Evolutionary conservation across 1,140 invertebrate genomes (phyloP).

Genomic region (Zaprionus tsacasi): DNA sequence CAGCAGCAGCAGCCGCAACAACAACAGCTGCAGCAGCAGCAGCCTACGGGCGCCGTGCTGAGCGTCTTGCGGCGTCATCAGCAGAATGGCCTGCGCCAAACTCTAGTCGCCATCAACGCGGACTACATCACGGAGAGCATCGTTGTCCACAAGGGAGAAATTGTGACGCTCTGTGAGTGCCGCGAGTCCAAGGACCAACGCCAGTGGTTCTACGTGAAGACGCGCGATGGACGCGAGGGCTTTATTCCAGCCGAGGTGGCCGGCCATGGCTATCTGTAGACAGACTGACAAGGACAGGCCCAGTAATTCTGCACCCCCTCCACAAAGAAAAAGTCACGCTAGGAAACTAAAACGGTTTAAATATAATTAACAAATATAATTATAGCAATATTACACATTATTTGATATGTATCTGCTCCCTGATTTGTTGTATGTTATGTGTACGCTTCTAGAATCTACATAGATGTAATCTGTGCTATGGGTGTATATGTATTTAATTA

Average conservation of each 20-base stretch:
- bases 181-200: slow-evolving; percentile 84
- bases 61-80: slow-evolving; percentile 57
- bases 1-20: slow-evolving; percentile 30
- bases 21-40: slow-evolving; percentile 25
- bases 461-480: slow-evolving; percentile 62
- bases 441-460: slow-evolving; percentile 72
- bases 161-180: slow-evolving; percentile 88
- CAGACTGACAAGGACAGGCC: slow-evolving; percentile 18
- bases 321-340: slow-evolving; percentile 13
- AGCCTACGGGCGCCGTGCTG: slow-evolving; percentile 17
- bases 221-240: slow-evolving; percentile 88
- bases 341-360: slow-evolving; percentile 10
- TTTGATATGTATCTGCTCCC: slow-evolving; percentile 26
- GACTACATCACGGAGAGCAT: slow-evolving; percentile 88
- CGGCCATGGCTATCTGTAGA: slow-evolving; percentile 89
- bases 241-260: slow-evolving; percentile 91
- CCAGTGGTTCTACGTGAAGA: slow-evolving; percentile 91
- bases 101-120: slow-evolving; percentile 88
- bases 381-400: slow-evolving; percentile 23
- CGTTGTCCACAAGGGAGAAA: slow-evolving; percentile 89
- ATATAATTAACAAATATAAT: slow-evolving; percentile 28
- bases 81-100: slow-evolving; percentile 85
- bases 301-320: background rate
- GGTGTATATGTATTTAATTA: slow-evolving; percentile 52
- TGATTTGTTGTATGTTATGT: slow-evolving; percentile 35